Base-by-base conservation (phyloP, 2,797 vertebrate genomes). In the Clarias platycephalus region DNA sequence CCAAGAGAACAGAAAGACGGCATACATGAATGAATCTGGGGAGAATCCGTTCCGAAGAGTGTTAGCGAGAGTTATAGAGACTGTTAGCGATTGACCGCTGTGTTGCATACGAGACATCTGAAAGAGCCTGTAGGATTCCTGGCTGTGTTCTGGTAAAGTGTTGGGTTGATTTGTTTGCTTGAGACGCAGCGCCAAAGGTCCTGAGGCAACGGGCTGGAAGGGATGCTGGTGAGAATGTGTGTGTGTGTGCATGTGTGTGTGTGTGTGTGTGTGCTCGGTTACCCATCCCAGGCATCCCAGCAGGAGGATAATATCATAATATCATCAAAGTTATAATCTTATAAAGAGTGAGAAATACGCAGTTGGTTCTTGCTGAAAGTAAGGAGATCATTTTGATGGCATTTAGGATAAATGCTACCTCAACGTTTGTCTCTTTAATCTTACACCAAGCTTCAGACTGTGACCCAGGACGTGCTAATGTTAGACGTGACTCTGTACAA, bases 21-120 rank as follows among this genome's bases (percentile, higher is more conserved):
- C 84, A 92, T 55, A 5, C 67, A 88, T 44, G 49, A 84, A 62
- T 63, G 62, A 91, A 87, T 89, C 90, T 90, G 57, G 49, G 85
- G 40, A 70, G 62, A 91, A 87, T 89, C 90, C 89, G 90, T 86
- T 86, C 81, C 87, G 44, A 87, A 28, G 87, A 86, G 91, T 91
- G 87, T 89, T 84, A 57, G 84, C 81, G 37, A 24, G 58, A 57
- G 40, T 72, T 81, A 70, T 80, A 40, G 68, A 34, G 18, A 40
- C 74, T 64, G 24, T 77, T 71, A 84, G 20, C 13, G 12, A 63
- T 64, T 58, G 76, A 86, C 10, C 16, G 13, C 26, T 72, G 53
- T 80, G 31, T 83, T 70, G 40, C 28, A 77, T 31, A 40, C 7
- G 68, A 68, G 64, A 84, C 26, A 24, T 78, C n/a, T 28, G 60